phyloP scores from a whole-genome alignment of 2,888 invertebrate genomes.

The Acanthopleura granulata region DNA sequence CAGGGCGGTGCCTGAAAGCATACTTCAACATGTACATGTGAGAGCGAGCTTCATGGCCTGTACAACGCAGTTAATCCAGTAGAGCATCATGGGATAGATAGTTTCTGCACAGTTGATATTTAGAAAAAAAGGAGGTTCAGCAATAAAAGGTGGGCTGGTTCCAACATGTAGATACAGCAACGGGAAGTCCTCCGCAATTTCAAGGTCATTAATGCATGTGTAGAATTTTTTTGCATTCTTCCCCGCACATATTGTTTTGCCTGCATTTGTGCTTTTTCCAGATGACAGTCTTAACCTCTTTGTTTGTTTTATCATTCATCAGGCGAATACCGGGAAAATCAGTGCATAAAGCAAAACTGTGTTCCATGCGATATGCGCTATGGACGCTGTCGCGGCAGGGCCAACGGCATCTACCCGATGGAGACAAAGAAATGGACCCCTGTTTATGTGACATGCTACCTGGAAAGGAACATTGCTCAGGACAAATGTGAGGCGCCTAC shows the following conservation, averaged over 20 bases:
- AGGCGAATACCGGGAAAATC: constrained; percentile 54
- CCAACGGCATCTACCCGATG: constrained; percentile 47
- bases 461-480: constrained; percentile 41
- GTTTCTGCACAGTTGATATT: no score
- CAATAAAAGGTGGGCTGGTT: no score
- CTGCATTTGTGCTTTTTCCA: background rate
- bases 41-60: no score
- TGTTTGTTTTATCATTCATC: background rate
- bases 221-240: constrained; percentile 9
- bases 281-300: background rate
- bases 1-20: no score
- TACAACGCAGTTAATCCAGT: no score
- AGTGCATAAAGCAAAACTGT: constrained; percentile 43
- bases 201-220: background rate
- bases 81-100: no score
- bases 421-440: constrained; percentile 40
- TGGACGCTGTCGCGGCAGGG: constrained; percentile 43
- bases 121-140: no score
- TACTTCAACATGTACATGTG: no score
- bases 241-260: background rate
- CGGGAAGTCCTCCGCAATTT: background rate
- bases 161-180: no score
- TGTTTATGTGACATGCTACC: constrained; percentile 42
- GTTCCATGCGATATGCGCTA: constrained; percentile 39
- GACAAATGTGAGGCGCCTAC: constrained; percentile 40